These are phyloP conservation scores for Falco naumanni DNA, from an alignment of 2,797 vertebrate species.

Conservation along the genomic window DNA sequence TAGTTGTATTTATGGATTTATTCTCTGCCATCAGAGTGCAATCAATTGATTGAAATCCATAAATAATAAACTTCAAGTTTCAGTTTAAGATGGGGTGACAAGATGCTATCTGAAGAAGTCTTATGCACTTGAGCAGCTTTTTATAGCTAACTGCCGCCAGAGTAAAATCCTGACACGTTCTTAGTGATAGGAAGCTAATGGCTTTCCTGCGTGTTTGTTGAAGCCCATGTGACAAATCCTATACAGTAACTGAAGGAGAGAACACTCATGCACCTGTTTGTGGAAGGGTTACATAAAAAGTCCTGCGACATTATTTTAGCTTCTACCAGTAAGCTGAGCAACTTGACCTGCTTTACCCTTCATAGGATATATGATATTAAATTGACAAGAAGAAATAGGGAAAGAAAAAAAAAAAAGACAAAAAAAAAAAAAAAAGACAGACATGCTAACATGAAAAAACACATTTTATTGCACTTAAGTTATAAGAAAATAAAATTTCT, in stretches of 20 bases:
- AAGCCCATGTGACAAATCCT: neutral
- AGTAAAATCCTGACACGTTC: neutral
- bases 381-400: neutral
- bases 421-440: slow-evolving; percentile 60
- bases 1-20: slow-evolving; percentile 12
- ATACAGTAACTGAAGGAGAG: neutral
- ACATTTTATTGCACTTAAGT: slow-evolving; percentile 99
- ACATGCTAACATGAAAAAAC: slow-evolving; percentile 86
- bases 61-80: slow-evolving; percentile 26
- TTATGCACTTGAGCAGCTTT: neutral
- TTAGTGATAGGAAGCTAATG: neutral
- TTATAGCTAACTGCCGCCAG: neutral
- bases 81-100: slow-evolving; percentile 1
- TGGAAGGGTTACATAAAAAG: neutral
- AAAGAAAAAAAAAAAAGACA: neutral
- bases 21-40: slow-evolving; percentile 20
- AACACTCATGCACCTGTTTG: neutral
- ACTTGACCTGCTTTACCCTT: neutral
- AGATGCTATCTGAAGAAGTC: neutral
- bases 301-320: neutral
- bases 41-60: slow-evolving; percentile 41
- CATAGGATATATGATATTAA: neutral
- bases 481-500: slow-evolving; percentile 99
- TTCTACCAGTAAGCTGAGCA: neutral
- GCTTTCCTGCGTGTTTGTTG: neutral